Evolutionary conservation across 2,888 invertebrate genomes (phyloP), one percentile per base, ranked within the genome.

Genomic region (Volucella zonaria): DNA sequence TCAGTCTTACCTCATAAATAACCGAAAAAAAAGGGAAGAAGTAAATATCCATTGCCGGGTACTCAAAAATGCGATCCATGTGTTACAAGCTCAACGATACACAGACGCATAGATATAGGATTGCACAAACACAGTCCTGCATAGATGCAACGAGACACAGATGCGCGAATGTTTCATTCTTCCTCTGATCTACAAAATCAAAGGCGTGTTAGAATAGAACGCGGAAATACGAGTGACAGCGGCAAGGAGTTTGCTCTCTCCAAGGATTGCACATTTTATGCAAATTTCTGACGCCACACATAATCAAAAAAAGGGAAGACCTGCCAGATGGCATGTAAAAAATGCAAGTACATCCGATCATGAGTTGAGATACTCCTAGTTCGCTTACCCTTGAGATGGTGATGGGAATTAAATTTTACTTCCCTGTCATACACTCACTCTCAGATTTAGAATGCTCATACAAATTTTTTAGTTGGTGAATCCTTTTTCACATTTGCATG

Each of bases 51-150:
- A 74, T 61, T 31, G 52, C 70, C 64, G 68, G 70, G 74, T 78
- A 62, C 74, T 83, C 70, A 80, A 80, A 80, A 80, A 83, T 83
- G 83, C 83, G 71, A 70, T 70, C 70, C 75, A 67, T 76, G 80
- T 75, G 68, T 68, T 68, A 62, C 56, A 68, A 68, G 74, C 67
- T 23, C 14, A 4, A 64, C 54, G 49, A 75, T 18, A 42, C 49
- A 47, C 51, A 75, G 62, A 68, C 49, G 45, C 43, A 64, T 14
- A 31, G 6, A 45, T n/a, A 11, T 11, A 51, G 43, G 51, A 66
- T 6, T 14, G n/a, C n/a, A 31, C n/a, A 42, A 15, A 42, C 23
- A 23, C 14, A 15, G 8, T 1, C 14, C n/a, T 42, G 42, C 59
- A 74, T 31, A 66, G 31, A 56, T 56, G 56, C 3, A 31, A 31